Evolutionary conservation across 1,140 invertebrate species (phyloP).

Genomic region (Heliothis subflexa): DNA sequence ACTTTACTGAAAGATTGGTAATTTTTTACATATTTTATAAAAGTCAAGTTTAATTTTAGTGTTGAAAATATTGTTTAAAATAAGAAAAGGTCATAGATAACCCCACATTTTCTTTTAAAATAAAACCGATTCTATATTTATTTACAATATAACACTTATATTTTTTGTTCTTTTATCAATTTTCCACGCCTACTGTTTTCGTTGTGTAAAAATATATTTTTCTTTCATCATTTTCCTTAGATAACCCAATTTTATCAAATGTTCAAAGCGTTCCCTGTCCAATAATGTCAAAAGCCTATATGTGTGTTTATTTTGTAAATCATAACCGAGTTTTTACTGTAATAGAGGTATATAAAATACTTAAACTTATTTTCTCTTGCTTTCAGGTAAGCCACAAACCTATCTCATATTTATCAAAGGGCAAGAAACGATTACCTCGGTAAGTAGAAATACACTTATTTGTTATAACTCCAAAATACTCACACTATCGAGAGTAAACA

Average conservation of each 20-base stretch:
- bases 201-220: background rate
- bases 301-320: conserved; percentile 14
- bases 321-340: conserved; percentile 3
- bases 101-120: too few species aligned
- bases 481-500: too few species aligned
- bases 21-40: too few species aligned
- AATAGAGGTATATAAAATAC: background rate
- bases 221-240: conserved; percentile 12
- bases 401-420: background rate
- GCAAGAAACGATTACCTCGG: background rate
- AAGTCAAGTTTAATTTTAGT: background rate
- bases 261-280: conserved; percentile 3
- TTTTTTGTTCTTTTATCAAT: background rate
- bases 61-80: too few species aligned
- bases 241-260: conserved; percentile 20
- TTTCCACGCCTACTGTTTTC: background rate
- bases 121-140: too few species aligned
- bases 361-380: conserved; percentile 4
- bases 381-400: conserved; percentile 23
- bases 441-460: background rate
- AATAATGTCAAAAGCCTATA: conserved; percentile 23
- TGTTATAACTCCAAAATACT: too few species aligned
- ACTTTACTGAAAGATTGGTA: too few species aligned
- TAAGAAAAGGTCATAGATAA: too few species aligned
- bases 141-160: background rate